phyloP scores from a whole-genome alignment of 2,113 vertebrate genomes.

The Neodon shergylaensis region DNA sequence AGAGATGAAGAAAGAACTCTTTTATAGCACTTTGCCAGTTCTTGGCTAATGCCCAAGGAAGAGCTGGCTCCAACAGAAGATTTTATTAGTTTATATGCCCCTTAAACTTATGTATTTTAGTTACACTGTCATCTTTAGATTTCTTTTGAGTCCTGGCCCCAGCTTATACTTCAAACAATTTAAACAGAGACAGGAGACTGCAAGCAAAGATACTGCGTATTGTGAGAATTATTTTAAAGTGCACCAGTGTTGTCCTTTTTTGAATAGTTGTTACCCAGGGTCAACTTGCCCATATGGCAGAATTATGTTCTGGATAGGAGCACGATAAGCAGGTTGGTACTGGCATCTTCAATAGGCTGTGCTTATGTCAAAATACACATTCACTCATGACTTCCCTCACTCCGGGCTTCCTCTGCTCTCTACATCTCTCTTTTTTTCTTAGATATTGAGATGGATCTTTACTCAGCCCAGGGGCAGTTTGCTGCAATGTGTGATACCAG shows the following conservation, averaged over 20 bases:
- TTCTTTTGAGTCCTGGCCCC: background rate
- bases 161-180: background rate
- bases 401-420: background rate
- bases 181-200: background rate
- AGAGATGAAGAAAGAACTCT: background rate
- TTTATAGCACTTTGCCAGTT: background rate
- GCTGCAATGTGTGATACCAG: background rate
- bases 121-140: background rate
- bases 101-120: background rate
- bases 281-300: background rate
- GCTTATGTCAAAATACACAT: background rate
- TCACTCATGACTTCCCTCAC: background rate
- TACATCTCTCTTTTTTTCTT: background rate
- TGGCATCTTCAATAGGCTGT: background rate
- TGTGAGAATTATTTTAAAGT: background rate
- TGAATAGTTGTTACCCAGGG: background rate
- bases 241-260: background rate
- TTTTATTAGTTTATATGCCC: background rate
- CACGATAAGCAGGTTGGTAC: background rate
- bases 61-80: background rate
- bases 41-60: background rate
- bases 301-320: background rate
- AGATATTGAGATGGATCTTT: background rate
- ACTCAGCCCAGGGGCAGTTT: background rate
- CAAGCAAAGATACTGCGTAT: background rate